These are phyloP conservation scores for Platyura marginata DNA, from an alignment of 1,140 invertebrate species.

Conservation along the genomic window DNA sequence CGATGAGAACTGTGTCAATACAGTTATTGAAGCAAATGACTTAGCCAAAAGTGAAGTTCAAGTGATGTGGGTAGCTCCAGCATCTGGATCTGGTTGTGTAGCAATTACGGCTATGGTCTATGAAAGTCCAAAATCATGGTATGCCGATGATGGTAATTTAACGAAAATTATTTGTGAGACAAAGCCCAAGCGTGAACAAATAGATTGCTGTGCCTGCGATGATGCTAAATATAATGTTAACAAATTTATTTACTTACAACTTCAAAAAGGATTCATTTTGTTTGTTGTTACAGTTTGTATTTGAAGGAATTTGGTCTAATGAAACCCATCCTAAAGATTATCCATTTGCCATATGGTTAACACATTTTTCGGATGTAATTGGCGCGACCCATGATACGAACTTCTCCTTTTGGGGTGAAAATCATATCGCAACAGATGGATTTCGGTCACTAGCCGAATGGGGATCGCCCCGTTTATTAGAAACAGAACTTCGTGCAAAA, in stretches of 20 bases:
- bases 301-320: conserved; percentile 93
- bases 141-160: conserved; percentile 70
- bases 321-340: conserved; percentile 95
- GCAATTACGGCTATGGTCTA: conserved; percentile 67
- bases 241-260: conserved; percentile 12
- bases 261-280: background rate
- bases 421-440: conserved; percentile 75
- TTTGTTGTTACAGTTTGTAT: conserved; percentile 47
- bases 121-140: conserved; percentile 68
- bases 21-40: conserved; percentile 58
- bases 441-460: conserved; percentile 47
- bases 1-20: conserved; percentile 74
- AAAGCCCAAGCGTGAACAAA: conserved; percentile 22
- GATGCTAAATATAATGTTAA: conserved; percentile 77
- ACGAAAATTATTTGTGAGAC: conserved; percentile 66
- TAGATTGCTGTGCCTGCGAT: conserved; percentile 74
- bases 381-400: conserved; percentile 83
- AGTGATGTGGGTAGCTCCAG: conserved; percentile 79
- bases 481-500: conserved; percentile 73
- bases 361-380: conserved; percentile 96
- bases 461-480: conserved; percentile 78
- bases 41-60: conserved; percentile 71
- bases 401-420: conserved; percentile 89
- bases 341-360: conserved; percentile 72
- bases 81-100: conserved; percentile 66